Conservation (phyloP, 2,113 vertebrate species). For the Notothenia rossii region DNA sequence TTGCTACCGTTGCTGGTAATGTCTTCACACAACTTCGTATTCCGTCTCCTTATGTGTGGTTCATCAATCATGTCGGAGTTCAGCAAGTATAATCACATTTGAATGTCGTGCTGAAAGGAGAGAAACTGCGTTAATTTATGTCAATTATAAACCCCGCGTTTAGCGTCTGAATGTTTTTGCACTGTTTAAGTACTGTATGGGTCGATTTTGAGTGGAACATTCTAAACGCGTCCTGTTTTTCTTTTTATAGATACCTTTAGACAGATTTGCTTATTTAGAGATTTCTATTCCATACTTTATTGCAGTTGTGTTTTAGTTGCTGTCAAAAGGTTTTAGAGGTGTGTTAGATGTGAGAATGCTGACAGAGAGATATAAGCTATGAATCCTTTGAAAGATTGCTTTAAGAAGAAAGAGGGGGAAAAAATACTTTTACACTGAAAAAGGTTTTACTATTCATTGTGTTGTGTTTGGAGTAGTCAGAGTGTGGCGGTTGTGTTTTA, state of each 20-base stretch:
- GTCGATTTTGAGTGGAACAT: conserved; percentile 34
- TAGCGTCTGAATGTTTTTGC: conserved; percentile 67
- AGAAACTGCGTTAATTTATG: conserved; percentile 15
- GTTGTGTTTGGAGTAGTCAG: conserved; percentile 50
- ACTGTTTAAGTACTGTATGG: conserved; percentile 80
- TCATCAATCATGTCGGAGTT: conserved; percentile 37
- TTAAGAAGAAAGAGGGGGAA: conserved; percentile 3
- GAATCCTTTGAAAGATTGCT: conserved; percentile 59
- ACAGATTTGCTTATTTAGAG: conserved; percentile 45
- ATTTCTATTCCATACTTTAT: conserved; percentile 35
- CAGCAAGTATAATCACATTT: conserved; percentile 60
- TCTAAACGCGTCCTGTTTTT: conserved; percentile 13
- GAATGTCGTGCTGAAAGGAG: conserved; percentile 67
- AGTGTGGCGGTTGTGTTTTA: conserved; percentile 45
- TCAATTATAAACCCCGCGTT: conserved; percentile 38
- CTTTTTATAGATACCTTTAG: conserved; percentile 41
- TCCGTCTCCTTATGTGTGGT: conserved; percentile 38
- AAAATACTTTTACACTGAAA: conserved; percentile 73
- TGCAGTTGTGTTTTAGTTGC: conserved; percentile 54
- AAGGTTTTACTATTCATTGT: conserved; percentile 16
- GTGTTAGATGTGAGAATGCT: conserved; percentile 48
- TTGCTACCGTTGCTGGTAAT: conserved; percentile 26
- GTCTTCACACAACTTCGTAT: conserved; percentile 15
- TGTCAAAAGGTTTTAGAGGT: conserved; percentile 25
- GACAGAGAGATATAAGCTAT: conserved; percentile 71